These are phyloP conservation scores for Drosophila pseudotakahashii DNA, from an alignment of 2,888 invertebrate genomes.

Conservation along the genomic window DNA sequence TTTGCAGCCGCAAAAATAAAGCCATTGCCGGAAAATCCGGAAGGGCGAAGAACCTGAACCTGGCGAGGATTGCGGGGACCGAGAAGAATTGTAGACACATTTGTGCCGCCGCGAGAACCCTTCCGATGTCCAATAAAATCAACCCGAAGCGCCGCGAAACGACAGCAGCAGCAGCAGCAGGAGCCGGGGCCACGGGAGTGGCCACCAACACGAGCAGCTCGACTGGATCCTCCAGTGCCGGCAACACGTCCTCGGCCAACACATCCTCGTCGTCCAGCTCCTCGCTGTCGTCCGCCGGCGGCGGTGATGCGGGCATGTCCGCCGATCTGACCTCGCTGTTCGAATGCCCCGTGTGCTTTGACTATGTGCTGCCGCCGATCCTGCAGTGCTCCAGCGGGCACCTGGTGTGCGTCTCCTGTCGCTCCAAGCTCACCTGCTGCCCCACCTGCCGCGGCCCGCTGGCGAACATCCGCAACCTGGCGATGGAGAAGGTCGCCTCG, in stretches of 20 bases:
- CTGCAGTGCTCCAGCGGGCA: conserved; percentile 99
- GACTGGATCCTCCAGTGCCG: conserved; percentile 71
- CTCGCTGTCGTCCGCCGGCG: conserved; percentile 84
- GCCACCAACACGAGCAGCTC: conserved; percentile 71
- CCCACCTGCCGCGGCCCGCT: conserved; percentile 99
- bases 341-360: conserved; percentile 99
- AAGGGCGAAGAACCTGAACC: conserved; percentile 12
- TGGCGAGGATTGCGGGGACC: conserved; percentile 27
- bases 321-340: conserved; percentile 95
- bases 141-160: conserved; percentile 84
- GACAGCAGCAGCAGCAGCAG: conserved; percentile 74
- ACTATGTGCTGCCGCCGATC: conserved; percentile 99
- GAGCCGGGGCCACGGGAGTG: conserved; percentile 62
- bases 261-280: conserved; percentile 84
- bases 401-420: conserved; percentile 98
- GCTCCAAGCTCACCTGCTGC: conserved; percentile 98
- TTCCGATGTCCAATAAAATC: conserved; percentile 84
- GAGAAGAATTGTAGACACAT: conserved; percentile 25
- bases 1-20: conserved; percentile 17
- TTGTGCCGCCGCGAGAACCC: conserved; percentile 41
- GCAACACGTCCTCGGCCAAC: conserved; percentile 81
- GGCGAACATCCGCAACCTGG: conserved; percentile 98
- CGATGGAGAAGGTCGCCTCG: conserved; percentile 99
- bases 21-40: neutral
- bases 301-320: conserved; percentile 87